phyloP scores from a whole-genome alignment of 2,888 invertebrate genomes.

The Prosopocoilus inquinatus region DNA sequence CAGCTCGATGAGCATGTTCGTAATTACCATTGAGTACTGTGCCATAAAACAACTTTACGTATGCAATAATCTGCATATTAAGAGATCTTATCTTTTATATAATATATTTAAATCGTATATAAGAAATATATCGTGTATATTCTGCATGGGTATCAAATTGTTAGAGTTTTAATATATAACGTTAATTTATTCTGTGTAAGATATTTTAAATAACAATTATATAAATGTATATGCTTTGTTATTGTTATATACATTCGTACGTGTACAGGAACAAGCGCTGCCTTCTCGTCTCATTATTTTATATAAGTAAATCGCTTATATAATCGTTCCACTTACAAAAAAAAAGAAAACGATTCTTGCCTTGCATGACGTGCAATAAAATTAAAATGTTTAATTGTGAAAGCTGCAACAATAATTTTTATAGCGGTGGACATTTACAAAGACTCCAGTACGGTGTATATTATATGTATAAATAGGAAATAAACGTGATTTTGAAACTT shows the following conservation, averaged over 20 bases:
- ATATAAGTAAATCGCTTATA: no score
- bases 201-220: background rate
- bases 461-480: no score
- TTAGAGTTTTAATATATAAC: constrained; percentile 1
- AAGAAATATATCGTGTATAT: background rate
- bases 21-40: background rate
- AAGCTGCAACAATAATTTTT: no score
- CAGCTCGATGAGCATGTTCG: background rate
- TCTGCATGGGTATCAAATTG: background rate
- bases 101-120: background rate
- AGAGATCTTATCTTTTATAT: background rate
- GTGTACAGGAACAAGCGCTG: no score
- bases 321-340: no score
- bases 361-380: no score
- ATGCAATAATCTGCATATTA: background rate
- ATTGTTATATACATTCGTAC: background rate
- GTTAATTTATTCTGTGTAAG: background rate
- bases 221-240: background rate
- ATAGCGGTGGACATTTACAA: no score
- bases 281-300: no score
- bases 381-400: no score
- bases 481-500: no score
- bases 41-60: background rate
- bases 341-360: no score
- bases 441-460: no score